These are phyloP conservation scores for Megalonaias nervosa DNA, from an alignment of 1,140 invertebrate genomes.

Conservation along the genomic window DNA sequence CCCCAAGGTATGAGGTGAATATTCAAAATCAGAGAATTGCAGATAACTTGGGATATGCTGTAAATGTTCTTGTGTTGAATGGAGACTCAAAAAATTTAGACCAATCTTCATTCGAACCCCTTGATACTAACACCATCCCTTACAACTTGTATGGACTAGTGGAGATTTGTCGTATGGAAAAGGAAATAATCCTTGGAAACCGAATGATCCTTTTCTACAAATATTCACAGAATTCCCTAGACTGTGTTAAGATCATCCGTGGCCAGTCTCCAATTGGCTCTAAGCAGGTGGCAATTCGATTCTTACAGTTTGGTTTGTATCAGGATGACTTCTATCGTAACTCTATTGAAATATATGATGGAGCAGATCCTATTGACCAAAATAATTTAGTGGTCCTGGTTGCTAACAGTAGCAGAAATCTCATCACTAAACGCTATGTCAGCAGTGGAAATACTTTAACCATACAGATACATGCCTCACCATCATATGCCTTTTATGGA, in stretches of 20 bases:
- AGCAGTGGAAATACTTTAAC: constrained; percentile 76
- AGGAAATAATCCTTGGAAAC: constrained; percentile 92
- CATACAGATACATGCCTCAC: constrained; percentile 93
- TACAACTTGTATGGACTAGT: constrained; percentile 96
- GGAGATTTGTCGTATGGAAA: constrained; percentile 95
- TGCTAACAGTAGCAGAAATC: constrained; percentile 47
- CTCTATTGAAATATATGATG: constrained; percentile 90
- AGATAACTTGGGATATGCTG: constrained; percentile 89
- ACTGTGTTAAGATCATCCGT: constrained; percentile 97
- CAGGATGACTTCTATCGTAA: constrained; percentile 91
- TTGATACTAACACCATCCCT: constrained; percentile 82
- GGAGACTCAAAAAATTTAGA: constrained; percentile 92
- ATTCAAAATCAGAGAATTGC: constrained; percentile 77
- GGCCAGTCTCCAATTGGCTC: constrained; percentile 69
- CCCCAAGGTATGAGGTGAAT: constrained; percentile 78
- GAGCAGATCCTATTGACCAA: constrained; percentile 91
- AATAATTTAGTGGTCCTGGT: constrained; percentile 71
- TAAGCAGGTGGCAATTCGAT: constrained; percentile 63
- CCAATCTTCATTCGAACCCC: constrained; percentile 79
- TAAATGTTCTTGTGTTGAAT: constrained; percentile 90
- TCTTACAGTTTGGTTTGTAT: constrained; percentile 95
- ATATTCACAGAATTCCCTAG: constrained; percentile 95
- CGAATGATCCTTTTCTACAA: constrained; percentile 96
- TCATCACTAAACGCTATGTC: constrained; percentile 42
- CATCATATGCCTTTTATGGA: constrained; percentile 92